Evolutionary conservation across 2,888 invertebrate species (phyloP), one percentile per base, ranked within the genome.

Genomic region (Drosophila austrosaltans): DNA sequence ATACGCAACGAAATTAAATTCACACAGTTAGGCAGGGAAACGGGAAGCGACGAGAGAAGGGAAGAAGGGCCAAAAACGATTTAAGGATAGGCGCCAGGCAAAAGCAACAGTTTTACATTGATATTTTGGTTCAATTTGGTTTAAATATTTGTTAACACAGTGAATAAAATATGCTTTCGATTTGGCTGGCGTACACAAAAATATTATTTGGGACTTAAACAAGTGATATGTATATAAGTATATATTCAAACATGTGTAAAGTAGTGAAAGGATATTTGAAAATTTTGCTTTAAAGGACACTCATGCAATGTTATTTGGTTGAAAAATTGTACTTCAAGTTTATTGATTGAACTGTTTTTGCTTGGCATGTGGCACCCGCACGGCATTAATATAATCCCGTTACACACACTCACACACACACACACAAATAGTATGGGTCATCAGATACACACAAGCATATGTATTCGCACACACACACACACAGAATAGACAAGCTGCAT

Each of bases 301-400:
- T 53, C 40, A 28, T 16, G 16, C 16, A 16, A 16, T 16, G 25
- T 57, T 64, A 66, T 66, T 80, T 63, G 66, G 70, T 75, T 87
- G 82, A 74, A 82, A 85, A 85, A 80, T 42, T 22, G 48, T 69
- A 80, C 82, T 78, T 63, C 39, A 69, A 80, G 77, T 78, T 87
- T 87, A 87, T 87, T 84, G 88, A 84, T 84, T 84, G 82, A 84
- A 80, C 88, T 85, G 82, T 77, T 84, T 74, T 70, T 80, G 82
- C 78, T 82, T 84, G 80, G 77, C 80, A 80, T 80, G 75, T 78
- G 78, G 80, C 80, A 78, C 75, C 72, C 80, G 58, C 69, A 69
- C 67, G 56, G 71, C 78, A 85, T 87, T 87, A 73, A 79, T 82
- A 82, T 76, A 79, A 80, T 78, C 75, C 71, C 39, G 58, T 42